Base-by-base conservation (phyloP, 2,797 vertebrate species). In the Sciurus vulgaris region DNA sequence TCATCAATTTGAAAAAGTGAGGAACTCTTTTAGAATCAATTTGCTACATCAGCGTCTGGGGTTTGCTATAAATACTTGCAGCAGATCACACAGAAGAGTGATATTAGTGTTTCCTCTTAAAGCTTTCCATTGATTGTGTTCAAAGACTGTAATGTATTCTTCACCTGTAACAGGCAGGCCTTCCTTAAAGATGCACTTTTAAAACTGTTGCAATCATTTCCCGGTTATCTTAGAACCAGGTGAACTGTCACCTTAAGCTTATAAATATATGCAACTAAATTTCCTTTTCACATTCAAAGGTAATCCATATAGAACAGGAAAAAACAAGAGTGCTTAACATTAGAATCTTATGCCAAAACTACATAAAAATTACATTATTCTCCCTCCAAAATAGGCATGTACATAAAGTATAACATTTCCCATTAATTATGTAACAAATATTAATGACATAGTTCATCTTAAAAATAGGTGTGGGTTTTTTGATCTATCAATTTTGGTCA, bases 1-100 rank as follows among this genome's bases (percentile, higher is more conserved):
- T 87, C 38, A 67, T 92, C 97, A 94, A 72, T 84, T 96, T 90
- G 76, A 84, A 89, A 87, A 87, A 85, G 69, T 54, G 26, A 85
- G 83, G 72, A 87, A 79, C 28, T 86, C 33, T 83, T 88, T 86
- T 56, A 92, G 33, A 95, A 94, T 41, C 54, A 93, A 84, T 95
- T 83, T 95, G 41, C 73, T 83, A 22, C 9, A 70, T 89, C 83
- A 94, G 3, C 86, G 79, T 65, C 70, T 51, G 30, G 4, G 18
- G n/a, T 77, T 96, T 90, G 61, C 14, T 47, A 6, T 65, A 85
- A 89, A 67, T 86, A 83, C 14, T 87, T 79, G n/a, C 73, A 91
- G 51, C n/a, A 22, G 28, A 83, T 89, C 44, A 54, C 28, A 74
- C 9, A 87, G 35, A 76, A 89, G 28, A 74, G 28, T 51, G 41